Conservation (phyloP, 1,140 invertebrate genomes). For the Chymomyza costata region DNA sequence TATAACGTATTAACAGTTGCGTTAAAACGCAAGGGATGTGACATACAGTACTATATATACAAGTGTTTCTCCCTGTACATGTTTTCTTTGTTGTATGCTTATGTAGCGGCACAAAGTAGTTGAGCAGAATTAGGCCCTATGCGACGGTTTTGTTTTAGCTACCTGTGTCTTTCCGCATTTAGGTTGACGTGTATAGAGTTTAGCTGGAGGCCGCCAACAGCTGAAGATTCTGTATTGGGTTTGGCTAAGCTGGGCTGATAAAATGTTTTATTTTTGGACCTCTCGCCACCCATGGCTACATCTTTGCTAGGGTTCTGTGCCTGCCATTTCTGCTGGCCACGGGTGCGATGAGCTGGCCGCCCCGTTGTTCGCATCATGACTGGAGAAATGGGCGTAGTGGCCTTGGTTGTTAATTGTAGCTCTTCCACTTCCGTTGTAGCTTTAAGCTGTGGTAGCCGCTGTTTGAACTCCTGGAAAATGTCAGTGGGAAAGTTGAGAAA, state of each 20-base stretch:
- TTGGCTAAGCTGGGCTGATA: constrained; percentile 19
- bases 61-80: constrained; percentile 37
- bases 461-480: constrained; percentile 69
- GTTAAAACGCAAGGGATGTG: constrained; percentile 9
- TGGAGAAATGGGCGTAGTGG: constrained; percentile 54
- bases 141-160: constrained; percentile 33
- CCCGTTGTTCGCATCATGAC: constrained; percentile 44
- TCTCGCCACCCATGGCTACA: constrained; percentile 11
- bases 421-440: constrained; percentile 39
- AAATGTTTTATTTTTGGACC: constrained; percentile 26
- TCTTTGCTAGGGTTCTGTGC: constrained; percentile 1
- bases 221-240: constrained; percentile 12
- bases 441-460: constrained; percentile 41
- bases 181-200: constrained; percentile 46
- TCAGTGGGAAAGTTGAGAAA: constrained; percentile 72
- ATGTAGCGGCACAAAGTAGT: constrained; percentile 57
- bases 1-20: constrained; percentile 37
- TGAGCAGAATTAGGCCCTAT: constrained; percentile 26
- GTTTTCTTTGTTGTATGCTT: constrained; percentile 42
- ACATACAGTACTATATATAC: constrained; percentile 35
- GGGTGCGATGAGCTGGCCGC: constrained; percentile 40
- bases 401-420: constrained; percentile 21
- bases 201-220: constrained; percentile 40
- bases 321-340: constrained; percentile 66
- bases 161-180: constrained; percentile 53